A percentile compares a stretch with the other conserved stretches of the same genome.
These are phyloP conservation scores for Drosophila lowei DNA, from an alignment of 1,140 invertebrate genomes.

Conservation along the genomic window DNA sequence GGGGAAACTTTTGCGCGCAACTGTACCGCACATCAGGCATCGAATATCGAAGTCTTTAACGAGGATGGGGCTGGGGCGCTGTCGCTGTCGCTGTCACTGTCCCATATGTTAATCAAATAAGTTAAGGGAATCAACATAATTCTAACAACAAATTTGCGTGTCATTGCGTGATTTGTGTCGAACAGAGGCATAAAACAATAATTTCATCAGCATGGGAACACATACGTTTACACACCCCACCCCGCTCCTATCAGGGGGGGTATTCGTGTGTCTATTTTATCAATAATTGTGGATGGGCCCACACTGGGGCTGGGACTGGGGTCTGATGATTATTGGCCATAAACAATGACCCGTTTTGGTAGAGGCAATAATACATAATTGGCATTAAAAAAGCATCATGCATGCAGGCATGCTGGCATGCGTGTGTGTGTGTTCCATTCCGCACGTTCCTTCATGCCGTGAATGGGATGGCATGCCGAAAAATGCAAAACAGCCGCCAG, in stretches of 20 bases:
- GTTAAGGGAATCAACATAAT: constrained; percentile 60
- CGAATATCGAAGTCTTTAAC: no score
- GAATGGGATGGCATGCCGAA: constrained; percentile 49
- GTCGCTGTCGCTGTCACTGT: background rate
- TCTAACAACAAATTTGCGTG: constrained; percentile 73
- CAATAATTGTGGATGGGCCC: constrained; percentile 58
- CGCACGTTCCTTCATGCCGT: no score
- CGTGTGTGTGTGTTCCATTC: constrained; percentile 20
- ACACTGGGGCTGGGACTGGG: no score
- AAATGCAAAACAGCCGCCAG: constrained; percentile 70
- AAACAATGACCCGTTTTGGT: constrained; percentile 45
- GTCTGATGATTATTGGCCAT: constrained; percentile 75
- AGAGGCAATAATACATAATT: constrained; percentile 53
- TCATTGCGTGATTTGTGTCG: constrained; percentile 66
- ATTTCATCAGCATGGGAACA: constrained; percentile 59
- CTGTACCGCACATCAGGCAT: constrained; percentile 19
- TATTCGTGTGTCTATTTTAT: constrained; percentile 66
- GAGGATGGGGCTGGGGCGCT: background rate
- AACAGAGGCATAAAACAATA: constrained; percentile 54
- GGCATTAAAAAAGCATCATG: constrained; percentile 77
- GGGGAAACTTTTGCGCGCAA: constrained; percentile 17
- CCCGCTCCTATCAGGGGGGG: constrained; percentile 7
- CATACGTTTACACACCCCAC: background rate
- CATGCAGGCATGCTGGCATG: constrained; percentile 4
- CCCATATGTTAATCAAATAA: constrained; percentile 39